Base-by-base conservation (phyloP, 2,888 invertebrate species). In the Scaeva pyrastri region DNA sequence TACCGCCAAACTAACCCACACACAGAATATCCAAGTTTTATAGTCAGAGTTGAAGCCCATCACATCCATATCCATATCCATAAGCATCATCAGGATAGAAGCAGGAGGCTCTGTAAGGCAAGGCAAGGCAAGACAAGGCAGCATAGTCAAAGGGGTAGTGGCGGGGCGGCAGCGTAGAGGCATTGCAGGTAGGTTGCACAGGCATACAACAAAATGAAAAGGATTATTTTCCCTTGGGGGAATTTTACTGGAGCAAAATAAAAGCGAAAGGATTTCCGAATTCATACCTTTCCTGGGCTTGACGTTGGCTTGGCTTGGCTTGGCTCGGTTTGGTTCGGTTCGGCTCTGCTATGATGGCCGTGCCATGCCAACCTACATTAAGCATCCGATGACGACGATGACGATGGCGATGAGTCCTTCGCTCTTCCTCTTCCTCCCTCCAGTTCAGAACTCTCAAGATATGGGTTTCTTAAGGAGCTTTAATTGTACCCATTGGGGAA, bases 231-330 rank as follows among this genome's bases (percentile, higher is more conserved):
- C 81, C 85, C 85, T 81, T 73, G 72, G 85, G 84, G 81, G 81
- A 77, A 81, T 81, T 85, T 81, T 80, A 85, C 81, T 85, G 73
- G 81, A 85, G 72, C 85, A 81, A 85, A 76, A 85, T 85, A 81
- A 85, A 85, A 85, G 85, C 85, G 81, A 85, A 81, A 85, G 85
- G 85, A 85, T 85, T 73, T 85, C 85, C 85, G 85, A 85, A 85
- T 81, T 85, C 85, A 81, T 85, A 85, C 81, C 81, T 85, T 81
- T 85, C 81, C 85, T 81, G 75, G 50, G 76, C 50, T 76, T 68
- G n/a, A n/a, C n/a, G n/a, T n/a, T n/a, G 72, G 64, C 70, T 56
- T 58, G 56, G 50, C 14, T 60, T 21, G 39, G 19, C 14, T 52
- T 56, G 68, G 5, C 14, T 23, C n/a, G n/a, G n/a, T n/a, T n/a